Base-by-base conservation (phyloP, 2,888 invertebrate genomes). In the Eupelmus urozonus region DNA sequence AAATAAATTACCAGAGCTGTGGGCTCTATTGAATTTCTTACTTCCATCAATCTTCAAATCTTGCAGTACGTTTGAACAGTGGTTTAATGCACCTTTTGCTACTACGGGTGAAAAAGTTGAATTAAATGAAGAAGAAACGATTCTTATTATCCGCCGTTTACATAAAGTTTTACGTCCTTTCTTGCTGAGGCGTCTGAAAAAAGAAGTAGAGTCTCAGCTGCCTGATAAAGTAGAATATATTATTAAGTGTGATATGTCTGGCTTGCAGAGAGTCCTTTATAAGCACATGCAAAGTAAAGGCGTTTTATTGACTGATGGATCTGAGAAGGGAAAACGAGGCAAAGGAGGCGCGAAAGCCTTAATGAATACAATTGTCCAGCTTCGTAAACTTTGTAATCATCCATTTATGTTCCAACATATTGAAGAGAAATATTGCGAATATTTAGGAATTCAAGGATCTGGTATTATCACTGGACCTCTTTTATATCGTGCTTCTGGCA, bases 81-180 rank as follows among this genome's bases (percentile, higher is more conserved):
- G 99, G 99, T 99, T 99, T 91, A 99, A 99, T 90, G 99, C 99
- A 27, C 99, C 99, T 0, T 99, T 99, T 89, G 99, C 99, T 16
- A 98, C 98, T 34, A 99, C 99, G 4, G 99, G 99, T 71, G 99
- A 99, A 91, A 97, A 97, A 92, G 97, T 99, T 78, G 99, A 99
- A 90, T 89, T 99, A 85, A 99, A 99, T 88, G 98, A 98, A 90
- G 99, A 99, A 93, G 99, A 99, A 93, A 99, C 99, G 0, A 97
- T 99, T 92, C 93, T 99, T 87, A 99, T 99, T 88, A 99, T 99
- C 91, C 96, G 99, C 81, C 98, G 99, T 93, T 92, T 99, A 87
- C 99, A 99, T 91, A 99, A 99, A 93, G 98, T 99, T 55, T 91
- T 99, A 83, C 94, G 99, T 78, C 99, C 99, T 4, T 99, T 99